These are phyloP conservation scores for Xiphophorus maculatus DNA, from an alignment of 2,113 vertebrate species.

Conservation along the genomic window DNA sequence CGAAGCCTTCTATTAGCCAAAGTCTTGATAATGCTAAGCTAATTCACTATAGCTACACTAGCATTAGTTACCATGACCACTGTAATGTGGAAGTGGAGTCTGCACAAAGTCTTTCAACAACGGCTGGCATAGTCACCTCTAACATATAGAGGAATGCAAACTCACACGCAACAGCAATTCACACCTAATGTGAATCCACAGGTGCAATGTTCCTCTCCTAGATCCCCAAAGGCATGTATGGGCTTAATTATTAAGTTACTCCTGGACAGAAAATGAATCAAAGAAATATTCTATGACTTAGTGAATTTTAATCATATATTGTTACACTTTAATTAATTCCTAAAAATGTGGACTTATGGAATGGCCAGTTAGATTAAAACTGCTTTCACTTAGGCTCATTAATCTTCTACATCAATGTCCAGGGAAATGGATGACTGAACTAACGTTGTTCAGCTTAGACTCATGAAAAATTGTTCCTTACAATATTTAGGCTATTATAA, in stretches of 20 bases:
- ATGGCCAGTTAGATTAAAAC: constrained; percentile 54
- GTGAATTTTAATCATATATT: constrained; percentile 63
- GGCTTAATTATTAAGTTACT: constrained; percentile 17
- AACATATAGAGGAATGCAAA: constrained; percentile 20
- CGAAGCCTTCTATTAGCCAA: constrained; percentile 65
- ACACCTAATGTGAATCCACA: neutral
- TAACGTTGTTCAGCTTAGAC: constrained; percentile 39
- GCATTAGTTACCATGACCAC: constrained; percentile 38
- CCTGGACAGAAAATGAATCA: constrained; percentile 12
- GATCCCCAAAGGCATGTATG: constrained; percentile 4
- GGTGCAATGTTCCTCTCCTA: neutral
- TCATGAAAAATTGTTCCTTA: constrained; percentile 36
- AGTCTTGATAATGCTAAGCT: constrained; percentile 71
- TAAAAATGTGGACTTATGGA: constrained; percentile 60
- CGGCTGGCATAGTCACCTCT: constrained; percentile 11
- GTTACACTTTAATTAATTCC: constrained; percentile 70
- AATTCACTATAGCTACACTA: constrained; percentile 48
- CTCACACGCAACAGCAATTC: neutral
- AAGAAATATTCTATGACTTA: constrained; percentile 41
- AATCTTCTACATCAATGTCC: constrained; percentile 61
- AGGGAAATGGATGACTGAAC: constrained; percentile 40
- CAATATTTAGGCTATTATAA: constrained; percentile 43
- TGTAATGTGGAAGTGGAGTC: constrained; percentile 21
- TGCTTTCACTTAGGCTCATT: constrained; percentile 47
- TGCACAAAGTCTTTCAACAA: constrained; percentile 19